Base-by-base conservation (phyloP, 2,797 vertebrate genomes). In the Anguilla megastoma region DNA sequence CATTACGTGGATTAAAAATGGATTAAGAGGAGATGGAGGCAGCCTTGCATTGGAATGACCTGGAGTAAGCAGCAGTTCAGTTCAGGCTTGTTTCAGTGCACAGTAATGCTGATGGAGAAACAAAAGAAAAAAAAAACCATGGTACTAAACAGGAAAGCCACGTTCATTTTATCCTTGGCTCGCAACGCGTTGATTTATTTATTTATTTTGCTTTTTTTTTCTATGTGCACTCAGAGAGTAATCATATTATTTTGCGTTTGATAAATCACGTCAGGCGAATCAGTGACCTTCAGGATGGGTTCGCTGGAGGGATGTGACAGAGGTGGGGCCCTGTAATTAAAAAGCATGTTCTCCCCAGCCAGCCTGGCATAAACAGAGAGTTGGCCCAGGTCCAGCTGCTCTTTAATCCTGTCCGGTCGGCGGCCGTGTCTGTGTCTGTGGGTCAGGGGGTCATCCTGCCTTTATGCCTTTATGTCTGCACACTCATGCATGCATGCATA, bases 321-420 rank as follows among this genome's bases (percentile, higher is more conserved):
- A 95, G 94, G 93, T 95, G 93, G 95, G 94, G 95, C 92, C 93
- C 94, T 93, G 95, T 96, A 96, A 97, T 97, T 97, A 96, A 97
- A 97, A 97, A 95, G 93, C 94, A 95, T 96, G 96, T 97, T 97
- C 96, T 97, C 95, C 96, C 95, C 95, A 94, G 92, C 93, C 91
- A 94, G 94, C 95, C 96, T 96, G 95, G 96, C 96, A 95, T 95
- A 58, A 96, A 94, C 95, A 93, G 94, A 95, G 92, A 93, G 93
- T 93, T 96, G 97, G 94, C 95, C 91, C 87, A 94, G 94, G 91
- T 94, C 96, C 95, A 96, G 92, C 92, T 93, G 92, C 95, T 94
- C 94, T 95, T 95, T 96, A 97, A 97, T 97, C 96, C 96, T 95
- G 96, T 92, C 93, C 97, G 95, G 94, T 91, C 94, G 91, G 94